Evolutionary conservation across 2,797 vertebrate species (phyloP).

Genomic region (Catharus ustulatus): DNA sequence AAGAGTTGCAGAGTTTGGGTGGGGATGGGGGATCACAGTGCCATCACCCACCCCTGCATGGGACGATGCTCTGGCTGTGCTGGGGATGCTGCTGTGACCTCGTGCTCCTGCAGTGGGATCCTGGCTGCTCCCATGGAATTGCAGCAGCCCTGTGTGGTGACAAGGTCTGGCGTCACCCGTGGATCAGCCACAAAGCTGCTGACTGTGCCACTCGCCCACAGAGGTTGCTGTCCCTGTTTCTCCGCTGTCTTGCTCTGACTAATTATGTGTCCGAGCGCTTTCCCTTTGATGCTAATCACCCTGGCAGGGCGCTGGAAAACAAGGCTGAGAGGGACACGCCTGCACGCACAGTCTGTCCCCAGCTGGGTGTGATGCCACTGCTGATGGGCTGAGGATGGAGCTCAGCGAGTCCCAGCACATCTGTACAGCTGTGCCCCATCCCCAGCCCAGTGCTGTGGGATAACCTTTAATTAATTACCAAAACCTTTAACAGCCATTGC

Average conservation of each 20-base stretch:
- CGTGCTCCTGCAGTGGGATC: background rate
- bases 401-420: background rate
- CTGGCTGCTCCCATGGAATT: background rate
- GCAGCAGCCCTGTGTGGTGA: background rate
- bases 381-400: background rate
- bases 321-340: conserved; percentile 1
- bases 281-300: conserved; percentile 52
- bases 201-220: background rate
- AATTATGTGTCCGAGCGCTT: conserved; percentile 34
- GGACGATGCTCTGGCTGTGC: background rate
- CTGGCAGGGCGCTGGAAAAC: background rate
- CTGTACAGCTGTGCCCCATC: background rate
- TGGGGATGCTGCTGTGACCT: background rate
- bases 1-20: background rate
- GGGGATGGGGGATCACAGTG: background rate
- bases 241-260: conserved; percentile 14
- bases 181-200: conserved; percentile 33
- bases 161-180: background rate
- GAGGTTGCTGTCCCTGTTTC: conserved; percentile 33
- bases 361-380: background rate
- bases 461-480: background rate
- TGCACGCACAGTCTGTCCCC: background rate
- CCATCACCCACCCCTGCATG: background rate
- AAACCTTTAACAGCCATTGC: background rate
- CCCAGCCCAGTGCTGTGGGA: background rate